Evolutionary conservation across 2,113 vertebrate genomes (phyloP), one percentile per base, ranked within the genome.

Genomic region (Albula goreensis): DNA sequence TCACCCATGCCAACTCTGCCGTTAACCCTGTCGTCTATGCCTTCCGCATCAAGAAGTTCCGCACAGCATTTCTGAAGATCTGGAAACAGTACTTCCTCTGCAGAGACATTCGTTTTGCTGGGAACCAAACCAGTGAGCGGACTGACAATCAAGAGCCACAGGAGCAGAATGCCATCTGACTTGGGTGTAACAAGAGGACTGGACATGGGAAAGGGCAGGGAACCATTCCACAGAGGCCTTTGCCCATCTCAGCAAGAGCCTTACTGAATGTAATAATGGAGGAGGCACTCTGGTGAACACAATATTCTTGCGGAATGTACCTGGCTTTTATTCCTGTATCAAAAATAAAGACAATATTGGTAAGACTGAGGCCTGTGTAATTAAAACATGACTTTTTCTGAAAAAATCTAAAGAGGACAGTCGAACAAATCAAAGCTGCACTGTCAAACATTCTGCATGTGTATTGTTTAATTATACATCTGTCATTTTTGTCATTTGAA

Each of bases 1-100:
- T 99, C 91, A 98, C 97, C 0, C 98, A 99, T 0, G 97, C 97
- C 89, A 99, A 99, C 93, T 99, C 98, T 0, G 98, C 98, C 15
- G 99, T 99, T 95, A 99, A 99, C 93, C 98, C 98, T 82, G 97
- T 99, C 0, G 93, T 99, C 89, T 99, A 99, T 0, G 98, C 98
- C 82, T 98, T 99, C 92, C 97, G 96, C 85, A 99, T 99, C 90
- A 97, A 97, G 89, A 99, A 98, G 94, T 99, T 99, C 90, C 96
- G 96, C 85, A 96, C 92, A 50, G 97, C 98, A 8, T 99, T 99
- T 92, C 95, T 94, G 85, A 97, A 97, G 89, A 99, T 99, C 85
- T 98, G 96, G 97, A 96, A 97, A 50, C 97, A 98, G 57, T 97
- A 98, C 88, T 96, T 99, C 91, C 97, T 97, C 93, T 99, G 98